Evolutionary conservation across 2,888 invertebrate genomes (phyloP).

Genomic region (Patella pellucida): DNA sequence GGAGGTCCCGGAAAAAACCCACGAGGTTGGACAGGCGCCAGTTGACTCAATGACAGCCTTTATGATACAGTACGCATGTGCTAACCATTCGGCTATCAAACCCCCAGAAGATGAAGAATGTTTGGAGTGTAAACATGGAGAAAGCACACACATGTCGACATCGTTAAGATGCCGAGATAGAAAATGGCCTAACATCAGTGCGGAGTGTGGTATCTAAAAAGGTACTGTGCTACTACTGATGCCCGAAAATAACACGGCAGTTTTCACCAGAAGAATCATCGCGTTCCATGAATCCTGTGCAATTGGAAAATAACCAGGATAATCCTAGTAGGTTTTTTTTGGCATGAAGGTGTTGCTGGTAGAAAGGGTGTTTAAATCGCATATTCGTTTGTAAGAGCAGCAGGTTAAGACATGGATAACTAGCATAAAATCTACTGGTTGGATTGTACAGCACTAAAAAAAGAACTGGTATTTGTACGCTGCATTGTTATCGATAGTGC

Average conservation of each 20-base stretch:
- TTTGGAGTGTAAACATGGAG: background rate
- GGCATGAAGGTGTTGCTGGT: background rate
- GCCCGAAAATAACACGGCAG: background rate
- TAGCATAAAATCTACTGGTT: background rate
- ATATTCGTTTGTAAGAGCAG: background rate
- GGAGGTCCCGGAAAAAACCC: too few species aligned
- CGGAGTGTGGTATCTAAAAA: background rate
- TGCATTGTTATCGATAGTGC: constrained; percentile 14
- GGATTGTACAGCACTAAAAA: background rate
- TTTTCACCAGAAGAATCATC: background rate
- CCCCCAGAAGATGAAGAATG: background rate
- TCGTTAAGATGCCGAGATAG: background rate
- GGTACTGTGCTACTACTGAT: background rate
- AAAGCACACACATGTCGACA: background rate
- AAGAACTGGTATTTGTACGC: constrained; percentile 13
- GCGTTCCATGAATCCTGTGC: background rate
- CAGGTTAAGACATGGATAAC: background rate
- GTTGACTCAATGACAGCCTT: too few species aligned
- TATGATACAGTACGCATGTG: too few species aligned
- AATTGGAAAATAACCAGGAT: background rate
- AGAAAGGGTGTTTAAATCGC: background rate
- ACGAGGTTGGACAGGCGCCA: too few species aligned
- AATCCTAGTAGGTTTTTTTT: background rate
- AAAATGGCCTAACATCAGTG: background rate
- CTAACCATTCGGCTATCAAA: too few species aligned